Evolutionary conservation across 2,888 invertebrate species (phyloP), one percentile per base, ranked within the genome.

Genomic region (Nomada fucata): DNA sequence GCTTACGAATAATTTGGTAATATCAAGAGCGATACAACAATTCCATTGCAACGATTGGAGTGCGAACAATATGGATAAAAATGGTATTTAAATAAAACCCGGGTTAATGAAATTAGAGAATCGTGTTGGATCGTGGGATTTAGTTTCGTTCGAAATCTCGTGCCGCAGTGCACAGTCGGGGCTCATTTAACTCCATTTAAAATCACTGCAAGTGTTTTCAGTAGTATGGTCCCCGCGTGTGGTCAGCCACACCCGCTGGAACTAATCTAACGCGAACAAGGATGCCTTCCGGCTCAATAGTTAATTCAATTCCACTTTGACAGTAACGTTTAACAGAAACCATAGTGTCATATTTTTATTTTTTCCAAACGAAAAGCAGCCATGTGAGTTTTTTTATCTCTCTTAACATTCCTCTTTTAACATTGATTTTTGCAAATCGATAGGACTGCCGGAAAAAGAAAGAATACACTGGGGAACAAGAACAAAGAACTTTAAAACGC

Each of bases 111-210:
- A 52, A 52, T 52, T 36, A 36, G 36, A 7, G 36, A 5, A 36
- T 36, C 7, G 36, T 36, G 36, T 36, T 36, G 36, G 7, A 36
- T 36, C 36, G 36, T 36, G n/a, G n/a, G 2, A 10, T 55, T 55
- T 55, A 20, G 36, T 36, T 36, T 36, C 36, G 36, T 7, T 5
- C 36, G 36, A 36, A 36, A 36, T 36, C 7, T 36, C 36, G 36
- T 36, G 7, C 36, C 36, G 36, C 36, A 36, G 36, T 36, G 36
- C 36, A 20, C 67, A 15, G 9, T 23, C n/a, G 9, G 36, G 26
- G 44, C 29, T 47, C 47, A 10, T 47, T 70, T 70, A 70, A 60
- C 59, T 70, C 44, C 26, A 23, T 69, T 69, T 47, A 29, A 47
- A 59, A 59, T 47, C 69, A 47, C 29, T 47, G 69, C 13, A 9